Conservation (phyloP, 2,797 vertebrate genomes). For the Denticeps clupeoides region DNA sequence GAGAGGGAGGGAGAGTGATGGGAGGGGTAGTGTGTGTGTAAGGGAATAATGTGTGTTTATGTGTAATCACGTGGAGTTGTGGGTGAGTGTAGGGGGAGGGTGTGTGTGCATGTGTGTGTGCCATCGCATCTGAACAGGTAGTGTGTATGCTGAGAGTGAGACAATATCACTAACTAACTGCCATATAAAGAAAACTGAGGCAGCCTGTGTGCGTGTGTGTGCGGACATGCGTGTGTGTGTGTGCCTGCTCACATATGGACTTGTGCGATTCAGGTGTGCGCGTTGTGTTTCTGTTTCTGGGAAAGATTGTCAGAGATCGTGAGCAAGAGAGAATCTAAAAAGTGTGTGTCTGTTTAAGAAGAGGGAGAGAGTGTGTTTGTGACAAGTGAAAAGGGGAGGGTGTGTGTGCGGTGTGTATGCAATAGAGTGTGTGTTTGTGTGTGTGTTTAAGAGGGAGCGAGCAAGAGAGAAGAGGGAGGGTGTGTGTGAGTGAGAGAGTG, state of each 20-base stretch:
- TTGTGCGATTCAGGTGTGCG: too few species aligned
- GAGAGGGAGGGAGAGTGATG: not conserved
- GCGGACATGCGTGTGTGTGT: not conserved
- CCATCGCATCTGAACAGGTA: slow-evolving; percentile 3
- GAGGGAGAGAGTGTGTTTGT: slow-evolving; percentile 16
- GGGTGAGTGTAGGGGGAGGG: slow-evolving; percentile 2
- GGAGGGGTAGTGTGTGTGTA: slow-evolving; percentile 13
- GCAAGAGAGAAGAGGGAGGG: slow-evolving; percentile 10
- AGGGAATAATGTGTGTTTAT: slow-evolving; percentile 8
- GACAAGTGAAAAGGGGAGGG: slow-evolving; percentile 10
- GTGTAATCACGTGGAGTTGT: slow-evolving; percentile 6
- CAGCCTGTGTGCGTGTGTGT: not conserved
- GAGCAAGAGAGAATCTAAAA: not conserved
- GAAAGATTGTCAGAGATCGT: slow-evolving; percentile 4
- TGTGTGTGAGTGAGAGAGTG: slow-evolving; percentile 9
- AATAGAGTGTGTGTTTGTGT: slow-evolving; percentile 10
- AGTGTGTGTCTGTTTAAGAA: slow-evolving; percentile 5
- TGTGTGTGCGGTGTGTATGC: slow-evolving; percentile 7
- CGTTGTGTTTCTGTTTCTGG: not conserved
- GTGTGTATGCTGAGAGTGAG: slow-evolving; percentile 4
- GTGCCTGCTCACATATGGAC: too few species aligned
- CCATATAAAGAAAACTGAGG: too few species aligned
- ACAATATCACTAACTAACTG: not conserved
- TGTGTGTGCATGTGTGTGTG: not conserved
- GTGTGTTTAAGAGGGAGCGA: slow-evolving; percentile 13